These are phyloP conservation scores for Timema cristinae DNA, from an alignment of 2,888 invertebrate species.

Conservation along the genomic window DNA sequence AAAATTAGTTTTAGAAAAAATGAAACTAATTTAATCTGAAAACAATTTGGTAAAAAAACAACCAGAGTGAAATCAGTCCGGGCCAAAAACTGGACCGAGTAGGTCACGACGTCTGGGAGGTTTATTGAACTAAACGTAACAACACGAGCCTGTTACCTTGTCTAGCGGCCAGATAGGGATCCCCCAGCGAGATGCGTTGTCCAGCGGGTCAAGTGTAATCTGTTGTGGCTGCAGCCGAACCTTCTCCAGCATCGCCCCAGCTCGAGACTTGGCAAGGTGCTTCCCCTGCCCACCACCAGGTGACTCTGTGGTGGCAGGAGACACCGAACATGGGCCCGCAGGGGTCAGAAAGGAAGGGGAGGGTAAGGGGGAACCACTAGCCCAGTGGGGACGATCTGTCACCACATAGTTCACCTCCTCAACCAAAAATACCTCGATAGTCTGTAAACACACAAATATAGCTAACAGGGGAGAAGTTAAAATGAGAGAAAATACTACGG, in stretches of 20 bases:
- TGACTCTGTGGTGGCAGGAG: slow-evolving; percentile 27
- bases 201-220: slow-evolving; percentile 45
- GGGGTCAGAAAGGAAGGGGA: slow-evolving; percentile 32
- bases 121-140: too few relatives aligned
- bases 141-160: slow-evolving; percentile 37
- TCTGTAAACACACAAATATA: slow-evolving; percentile 46
- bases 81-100: too few relatives aligned
- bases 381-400: slow-evolving; percentile 45
- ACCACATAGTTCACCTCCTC: slow-evolving; percentile 58
- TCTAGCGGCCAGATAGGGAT: slow-evolving; percentile 55
- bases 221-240: slow-evolving; percentile 46
- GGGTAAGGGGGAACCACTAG: slow-evolving; percentile 26
- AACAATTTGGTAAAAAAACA: too few relatives aligned
- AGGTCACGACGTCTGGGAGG: too few relatives aligned
- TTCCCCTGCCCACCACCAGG: slow-evolving; percentile 41
- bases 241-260: slow-evolving; percentile 78
- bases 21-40: too few relatives aligned
- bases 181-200: slow-evolving; percentile 51
- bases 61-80: too few relatives aligned
- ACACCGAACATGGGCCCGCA: slow-evolving; percentile 29
- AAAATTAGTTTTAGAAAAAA: too few relatives aligned
- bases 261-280: slow-evolving; percentile 51
- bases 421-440: slow-evolving; percentile 58
- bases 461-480: background rate
- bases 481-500: background rate